Evolutionary conservation across 2,888 invertebrate species (phyloP).

Genomic region (Metellina segmentata): DNA sequence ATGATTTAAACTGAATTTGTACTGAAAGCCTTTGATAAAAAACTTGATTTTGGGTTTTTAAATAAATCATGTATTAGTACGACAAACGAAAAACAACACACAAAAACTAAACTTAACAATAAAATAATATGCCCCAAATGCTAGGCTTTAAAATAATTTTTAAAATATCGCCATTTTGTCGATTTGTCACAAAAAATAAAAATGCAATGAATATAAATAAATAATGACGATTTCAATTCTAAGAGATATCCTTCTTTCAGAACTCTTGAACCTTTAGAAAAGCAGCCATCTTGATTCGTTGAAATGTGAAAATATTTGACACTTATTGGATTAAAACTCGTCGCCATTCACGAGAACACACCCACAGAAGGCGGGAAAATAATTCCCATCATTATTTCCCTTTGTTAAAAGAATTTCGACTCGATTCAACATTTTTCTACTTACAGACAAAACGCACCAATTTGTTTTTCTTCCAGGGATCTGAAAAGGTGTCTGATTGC

Average conservation of each 20-base stretch:
- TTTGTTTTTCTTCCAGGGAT: neutral
- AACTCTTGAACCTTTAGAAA: neutral
- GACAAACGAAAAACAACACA: no score
- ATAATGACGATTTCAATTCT: neutral
- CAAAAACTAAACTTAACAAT: no score
- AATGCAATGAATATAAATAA: neutral
- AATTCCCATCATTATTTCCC: constrained; percentile 1
- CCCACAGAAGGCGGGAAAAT: neutral
- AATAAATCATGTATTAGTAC: no score
- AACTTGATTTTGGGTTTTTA: no score
- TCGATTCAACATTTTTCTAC: neutral
- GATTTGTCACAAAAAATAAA: neutral
- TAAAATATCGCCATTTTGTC: neutral
- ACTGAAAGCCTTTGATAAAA: no score
- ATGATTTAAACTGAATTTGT: no score
- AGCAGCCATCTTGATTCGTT: neutral
- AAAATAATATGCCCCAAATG: no score
- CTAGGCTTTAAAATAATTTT: neutral
- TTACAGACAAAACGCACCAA: neutral
- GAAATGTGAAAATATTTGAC: neutral
- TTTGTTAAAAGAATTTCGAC: neutral
- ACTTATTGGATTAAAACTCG: neutral
- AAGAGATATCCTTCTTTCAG: neutral
- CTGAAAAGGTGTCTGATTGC: neutral
- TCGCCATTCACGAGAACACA: neutral